Percentiles rank a stretch among this genome's conserved stretches.
These are phyloP conservation scores for Gallinago nigripennis DNA, from an alignment of 2,797 vertebrate species.

Conservation along the genomic window DNA sequence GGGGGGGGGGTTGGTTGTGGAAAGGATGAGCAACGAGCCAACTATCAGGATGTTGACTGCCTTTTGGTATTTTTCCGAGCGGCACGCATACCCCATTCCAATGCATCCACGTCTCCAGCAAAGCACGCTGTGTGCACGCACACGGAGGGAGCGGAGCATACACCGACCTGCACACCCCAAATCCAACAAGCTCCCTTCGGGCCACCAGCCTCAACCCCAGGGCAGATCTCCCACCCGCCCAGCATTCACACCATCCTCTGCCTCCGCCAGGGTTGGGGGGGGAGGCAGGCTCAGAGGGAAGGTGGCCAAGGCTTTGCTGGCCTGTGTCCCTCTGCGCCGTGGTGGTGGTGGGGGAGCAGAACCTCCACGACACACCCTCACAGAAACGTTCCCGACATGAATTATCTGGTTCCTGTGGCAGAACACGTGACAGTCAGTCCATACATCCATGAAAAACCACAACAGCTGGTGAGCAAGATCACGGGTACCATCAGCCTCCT, in stretches of 20 bases:
- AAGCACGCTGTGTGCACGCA: background rate
- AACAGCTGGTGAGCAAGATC: background rate
- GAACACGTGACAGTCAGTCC: background rate
- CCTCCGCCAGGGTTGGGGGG: background rate
- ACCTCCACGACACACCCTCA: background rate
- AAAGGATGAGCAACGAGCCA: background rate
- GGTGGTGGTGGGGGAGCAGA: rapidly evolving
- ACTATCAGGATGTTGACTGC: background rate
- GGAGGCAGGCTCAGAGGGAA: background rate
- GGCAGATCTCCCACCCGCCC: rapidly evolving
- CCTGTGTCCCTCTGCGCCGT: rapidly evolving
- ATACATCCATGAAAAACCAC: background rate
- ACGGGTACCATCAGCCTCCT: rapidly evolving
- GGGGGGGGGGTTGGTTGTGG: background rate
- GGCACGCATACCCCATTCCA: background rate
- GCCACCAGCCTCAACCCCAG: background rate
- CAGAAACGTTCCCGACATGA: background rate
- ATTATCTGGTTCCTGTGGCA: rapidly evolving
- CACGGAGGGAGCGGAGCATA: background rate
- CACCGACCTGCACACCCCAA: rapidly evolving
- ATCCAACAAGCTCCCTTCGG: background rate
- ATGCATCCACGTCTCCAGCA: background rate
- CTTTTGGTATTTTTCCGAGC: background rate
- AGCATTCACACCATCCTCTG: rapidly evolving
- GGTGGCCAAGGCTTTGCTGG: background rate